phyloP scores from a whole-genome alignment of 2,113 vertebrate genomes.

The Aspidoscelis tigris region DNA sequence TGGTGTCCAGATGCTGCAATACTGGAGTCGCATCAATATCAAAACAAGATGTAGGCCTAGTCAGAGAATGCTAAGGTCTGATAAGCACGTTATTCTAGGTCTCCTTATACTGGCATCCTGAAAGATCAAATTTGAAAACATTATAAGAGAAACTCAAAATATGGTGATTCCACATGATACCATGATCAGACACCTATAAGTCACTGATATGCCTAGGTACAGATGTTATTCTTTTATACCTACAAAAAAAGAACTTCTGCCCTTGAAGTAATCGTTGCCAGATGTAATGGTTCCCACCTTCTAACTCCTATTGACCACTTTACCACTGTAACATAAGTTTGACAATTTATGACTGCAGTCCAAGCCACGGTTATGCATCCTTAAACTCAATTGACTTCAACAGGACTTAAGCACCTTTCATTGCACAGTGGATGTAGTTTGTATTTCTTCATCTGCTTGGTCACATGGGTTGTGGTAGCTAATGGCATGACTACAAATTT shows the following conservation, averaged over 20 bases:
- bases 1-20: too few relatives aligned
- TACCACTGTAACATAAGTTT: neutral
- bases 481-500: neutral
- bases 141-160: neutral
- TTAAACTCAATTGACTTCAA: conserved; percentile 9
- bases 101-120: neutral
- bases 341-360: conserved; percentile 13
- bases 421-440: neutral
- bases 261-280: neutral
- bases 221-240: neutral
- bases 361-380: neutral
- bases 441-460: neutral
- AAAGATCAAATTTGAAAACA: neutral
- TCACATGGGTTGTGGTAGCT: neutral
- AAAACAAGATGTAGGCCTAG: too few relatives aligned
- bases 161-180: neutral
- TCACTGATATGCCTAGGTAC: neutral
- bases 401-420: neutral
- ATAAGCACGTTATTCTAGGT: neutral
- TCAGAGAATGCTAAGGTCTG: neutral
- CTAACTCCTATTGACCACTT: neutral
- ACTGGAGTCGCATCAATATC: too few relatives aligned
- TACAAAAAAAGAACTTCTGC: neutral
- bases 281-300: neutral
- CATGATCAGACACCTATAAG: neutral